Base-by-base conservation (phyloP, 2,797 vertebrate genomes). In the Alauda arvensis region DNA sequence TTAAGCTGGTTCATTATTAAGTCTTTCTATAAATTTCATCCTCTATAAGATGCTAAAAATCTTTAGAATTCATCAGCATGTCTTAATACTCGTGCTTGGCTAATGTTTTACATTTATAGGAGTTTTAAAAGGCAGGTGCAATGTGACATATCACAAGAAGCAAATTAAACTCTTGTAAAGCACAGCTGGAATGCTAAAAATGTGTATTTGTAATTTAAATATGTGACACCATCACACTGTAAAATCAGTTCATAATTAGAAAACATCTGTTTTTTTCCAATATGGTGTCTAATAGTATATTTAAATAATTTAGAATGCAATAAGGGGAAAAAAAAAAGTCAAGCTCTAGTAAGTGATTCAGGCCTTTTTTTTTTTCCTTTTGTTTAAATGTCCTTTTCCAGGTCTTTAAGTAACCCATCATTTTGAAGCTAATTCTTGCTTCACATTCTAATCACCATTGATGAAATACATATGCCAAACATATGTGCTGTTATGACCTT, bases 141-240 rank as follows among this genome's bases (percentile, higher is more conserved):
- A 95, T 96, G 96, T 97, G 97, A 97, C 97, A 97, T 97, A 97
- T 97, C 96, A 97, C 96, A 97, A 97, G 97, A 96, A 97, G 96
- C 97, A 97, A 97, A 97, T 97, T 97, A 97, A 97, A 97, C 96
- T 96, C 96, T 96, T 97, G 96, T 97, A 96, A 97, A 96, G 97
- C 97, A 97, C 97, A 97, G 97, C 97, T 97, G 97, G 97, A 98
- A 97, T 97, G 96, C 97, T 97, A 97, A 98, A 97, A 97, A 97
- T 97, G 96, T 97, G 96, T 96, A 97, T 97, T 97, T 97, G 96
- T 97, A 97, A 97, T 97, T 97, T 97, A 97, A 97, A 97, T 97
- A 97, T 95, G 96, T 97, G 97, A 97, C 97, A 97, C 96, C 94
- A 96, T 96, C 95, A 95, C 96, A 97, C 97, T 97, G 96, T 97